Base-by-base conservation (phyloP, 2,797 vertebrate species). In the Etheostoma perlongum region DNA sequence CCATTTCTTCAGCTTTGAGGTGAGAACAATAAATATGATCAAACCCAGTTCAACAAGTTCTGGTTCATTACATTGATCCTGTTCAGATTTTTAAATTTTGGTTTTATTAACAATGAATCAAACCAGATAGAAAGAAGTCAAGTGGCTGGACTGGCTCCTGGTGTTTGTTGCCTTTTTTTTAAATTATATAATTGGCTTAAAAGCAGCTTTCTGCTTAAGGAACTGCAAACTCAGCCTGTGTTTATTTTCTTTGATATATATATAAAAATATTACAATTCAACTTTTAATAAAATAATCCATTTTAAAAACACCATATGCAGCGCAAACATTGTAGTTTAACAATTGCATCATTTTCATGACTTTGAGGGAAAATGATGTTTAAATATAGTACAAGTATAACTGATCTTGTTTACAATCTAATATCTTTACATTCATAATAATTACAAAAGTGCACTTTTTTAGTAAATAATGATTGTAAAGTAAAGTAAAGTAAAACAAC, bases 111-210 rank as follows among this genome's bases (percentile, higher is more conserved):
- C 44, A 66, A 36, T 53, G 46, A 80, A 55, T 62, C 46, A 61
- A 72, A 80, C 42, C 58, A 61, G 52, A 66, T 55, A 73, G 25
- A 16, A 74, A 78, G 51, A 83, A 78, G 60, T 72, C 44, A 33
- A 69, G 67, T 46, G 47, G 61, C 49, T 52, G 64, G 5, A 65
- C 8, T 3, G 1, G 30, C 36, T 69, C 33, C 52, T 67, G n/a
- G 19, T 62, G 47, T 70, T 63, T 72, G 21, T 54, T 66, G 36
- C 15, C 11, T 10, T 40, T 36, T 9, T 11, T 40, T 10, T 3
- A 10, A 10, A 40, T 40, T 40, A 40, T 11, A 40, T 11, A 40
- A 40, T 40, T 40, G 36, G 36, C 18, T 67, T 1, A 48, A 51
- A 64, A n/a, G 42, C 5, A 65, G 23, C 33, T 36, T 57, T 60